A percentile compares a stretch with the other conserved stretches of the same genome.
phyloP scores from a whole-genome alignment of 2,888 invertebrate genomes.

The Eretmocerus hayati region DNA sequence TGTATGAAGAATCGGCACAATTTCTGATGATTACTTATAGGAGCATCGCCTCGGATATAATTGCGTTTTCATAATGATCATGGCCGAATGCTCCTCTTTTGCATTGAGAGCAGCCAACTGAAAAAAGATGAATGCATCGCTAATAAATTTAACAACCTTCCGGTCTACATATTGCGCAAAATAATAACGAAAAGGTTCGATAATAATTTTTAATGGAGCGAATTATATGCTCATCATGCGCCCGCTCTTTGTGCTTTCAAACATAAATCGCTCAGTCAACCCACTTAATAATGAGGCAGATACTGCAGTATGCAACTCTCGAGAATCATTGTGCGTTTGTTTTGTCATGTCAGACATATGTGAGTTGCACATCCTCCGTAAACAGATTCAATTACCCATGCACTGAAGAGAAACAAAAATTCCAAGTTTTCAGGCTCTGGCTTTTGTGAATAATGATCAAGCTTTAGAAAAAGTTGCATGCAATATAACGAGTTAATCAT shows the following conservation, averaged over 20 bases:
- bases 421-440: no score
- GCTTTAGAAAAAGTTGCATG: no score
- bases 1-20: slow-evolving; percentile 8
- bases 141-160: slow-evolving; percentile 22
- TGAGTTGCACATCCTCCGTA: no score
- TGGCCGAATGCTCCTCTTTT: neutral
- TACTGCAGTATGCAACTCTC: no score
- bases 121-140: slow-evolving; percentile 15
- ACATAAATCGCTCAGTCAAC: slow-evolving; percentile 7
- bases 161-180: slow-evolving; percentile 18
- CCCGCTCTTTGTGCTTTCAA: neutral
- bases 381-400: no score
- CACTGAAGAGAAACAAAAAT: no score
- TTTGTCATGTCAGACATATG: no score
- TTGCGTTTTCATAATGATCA: slow-evolving; percentile 17
- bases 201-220: slow-evolving; percentile 14
- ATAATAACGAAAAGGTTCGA: slow-evolving; percentile 11
- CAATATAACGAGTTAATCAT: no score
- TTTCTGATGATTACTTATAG: slow-evolving; percentile 13
- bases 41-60: slow-evolving; percentile 15
- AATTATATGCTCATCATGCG: neutral
- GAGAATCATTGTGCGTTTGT: no score
- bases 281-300: no score
- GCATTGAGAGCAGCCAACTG: slow-evolving; percentile 11
- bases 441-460: no score